Evolutionary conservation across 2,888 invertebrate genomes (phyloP).

Genomic region (Frankliniella intonsa): DNA sequence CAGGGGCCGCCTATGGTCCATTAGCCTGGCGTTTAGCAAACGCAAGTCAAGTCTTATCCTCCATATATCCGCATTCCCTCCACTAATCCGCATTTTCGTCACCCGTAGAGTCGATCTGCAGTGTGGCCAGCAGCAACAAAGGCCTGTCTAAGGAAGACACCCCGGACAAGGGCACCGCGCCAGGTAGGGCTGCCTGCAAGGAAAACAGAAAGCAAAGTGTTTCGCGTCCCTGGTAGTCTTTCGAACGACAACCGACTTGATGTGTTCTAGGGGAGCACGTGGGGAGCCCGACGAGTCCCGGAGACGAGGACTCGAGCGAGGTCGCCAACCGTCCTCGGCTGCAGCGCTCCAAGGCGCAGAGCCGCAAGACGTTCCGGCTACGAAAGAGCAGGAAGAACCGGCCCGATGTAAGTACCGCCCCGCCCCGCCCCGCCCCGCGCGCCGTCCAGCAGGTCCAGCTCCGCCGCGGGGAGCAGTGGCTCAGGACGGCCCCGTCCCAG

Average conservation of each 20-base stretch:
- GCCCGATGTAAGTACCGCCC: neutral
- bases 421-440: neutral
- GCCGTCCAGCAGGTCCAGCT: neutral
- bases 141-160: neutral
- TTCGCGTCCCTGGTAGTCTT: neutral
- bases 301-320: conserved; percentile 63
- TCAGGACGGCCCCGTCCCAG: neutral
- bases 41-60: too few relatives aligned
- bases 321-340: conserved; percentile 62
- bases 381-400: conserved; percentile 57
- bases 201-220: too few relatives aligned
- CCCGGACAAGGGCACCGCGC: neutral
- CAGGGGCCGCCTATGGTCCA: too few relatives aligned
- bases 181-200: neutral
- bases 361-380: conserved; percentile 86
- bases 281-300: conserved; percentile 63
- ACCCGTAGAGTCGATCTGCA: neutral
- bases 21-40: too few relatives aligned
- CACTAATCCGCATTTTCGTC: too few relatives aligned
- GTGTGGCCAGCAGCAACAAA: conserved; percentile 20
- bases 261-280: conserved; percentile 63
- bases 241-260: conserved; percentile 19
- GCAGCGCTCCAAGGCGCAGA: conserved; percentile 89
- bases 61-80: too few relatives aligned
- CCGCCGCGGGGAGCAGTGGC: neutral